Evolutionary conservation across 2,797 vertebrate genomes (phyloP).

Genomic region (Eulemur coronatus): DNA sequence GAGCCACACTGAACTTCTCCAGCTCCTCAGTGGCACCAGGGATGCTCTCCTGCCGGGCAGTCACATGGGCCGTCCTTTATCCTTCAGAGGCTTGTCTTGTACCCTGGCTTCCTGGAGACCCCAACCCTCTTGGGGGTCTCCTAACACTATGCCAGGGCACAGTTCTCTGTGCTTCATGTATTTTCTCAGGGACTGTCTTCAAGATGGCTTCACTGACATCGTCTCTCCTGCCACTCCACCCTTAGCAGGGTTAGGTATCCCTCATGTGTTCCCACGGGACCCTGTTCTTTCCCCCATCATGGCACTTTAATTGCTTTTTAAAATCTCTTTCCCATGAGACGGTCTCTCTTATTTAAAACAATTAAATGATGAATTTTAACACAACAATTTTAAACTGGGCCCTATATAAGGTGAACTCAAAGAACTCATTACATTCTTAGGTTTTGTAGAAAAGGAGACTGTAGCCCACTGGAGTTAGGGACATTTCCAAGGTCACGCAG

Average conservation of each 20-base stretch:
- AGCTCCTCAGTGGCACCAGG: neutral
- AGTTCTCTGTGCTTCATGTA: neutral
- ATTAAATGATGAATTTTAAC: neutral
- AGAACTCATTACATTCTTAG: neutral
- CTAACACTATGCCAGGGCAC: neutral
- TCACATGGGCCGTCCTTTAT: neutral
- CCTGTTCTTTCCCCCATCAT: neutral
- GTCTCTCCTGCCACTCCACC: fast-evolving
- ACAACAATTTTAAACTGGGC: neutral
- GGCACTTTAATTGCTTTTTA: neutral
- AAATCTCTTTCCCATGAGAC: neutral
- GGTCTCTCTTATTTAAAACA: neutral
- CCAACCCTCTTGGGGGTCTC: neutral
- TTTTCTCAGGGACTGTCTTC: neutral
- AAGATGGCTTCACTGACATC: neutral
- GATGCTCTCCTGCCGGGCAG: neutral
- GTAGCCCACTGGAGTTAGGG: neutral
- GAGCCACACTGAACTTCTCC: neutral
- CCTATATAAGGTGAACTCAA: neutral
- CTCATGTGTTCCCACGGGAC: neutral
- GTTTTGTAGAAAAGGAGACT: neutral
- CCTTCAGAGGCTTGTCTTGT: neutral
- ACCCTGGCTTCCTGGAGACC: neutral
- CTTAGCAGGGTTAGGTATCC: neutral
- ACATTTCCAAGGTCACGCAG: neutral